A percentile compares a stretch with the other conserved stretches of the same genome.
Evolutionary conservation across 2,113 vertebrate species (phyloP).

Genomic region (Heteronetta atricapilla): DNA sequence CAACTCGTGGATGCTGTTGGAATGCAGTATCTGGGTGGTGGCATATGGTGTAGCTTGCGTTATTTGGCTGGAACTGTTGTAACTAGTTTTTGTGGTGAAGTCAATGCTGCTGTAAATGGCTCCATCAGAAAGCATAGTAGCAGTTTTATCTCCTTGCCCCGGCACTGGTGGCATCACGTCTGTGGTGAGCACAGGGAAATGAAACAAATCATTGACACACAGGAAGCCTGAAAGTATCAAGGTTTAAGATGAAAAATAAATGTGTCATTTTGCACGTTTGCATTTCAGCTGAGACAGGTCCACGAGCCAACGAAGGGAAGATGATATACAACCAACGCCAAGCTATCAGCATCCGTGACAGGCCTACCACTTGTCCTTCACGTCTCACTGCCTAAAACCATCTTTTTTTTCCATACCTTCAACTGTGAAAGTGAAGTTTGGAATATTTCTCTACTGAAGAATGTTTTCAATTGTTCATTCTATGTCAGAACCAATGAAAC

Average conservation of each 20-base stretch:
- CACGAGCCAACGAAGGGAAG: conserved; percentile 85
- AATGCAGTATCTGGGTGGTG: conserved; percentile 97
- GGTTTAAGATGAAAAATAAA: conserved; percentile 77
- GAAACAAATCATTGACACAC: conserved; percentile 70
- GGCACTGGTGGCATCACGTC: conserved; percentile 86
- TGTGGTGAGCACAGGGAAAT: conserved; percentile 73
- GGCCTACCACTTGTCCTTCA: conserved; percentile 88
- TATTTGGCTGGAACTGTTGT: conserved; percentile 93
- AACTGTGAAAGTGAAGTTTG: conserved; percentile 65
- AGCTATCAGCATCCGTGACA: conserved; percentile 87
- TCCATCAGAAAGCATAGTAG: conserved; percentile 97
- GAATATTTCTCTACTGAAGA: conserved; percentile 66
- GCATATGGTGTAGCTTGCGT: conserved; percentile 96
- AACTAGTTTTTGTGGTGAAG: conserved; percentile 95
- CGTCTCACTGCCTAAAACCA: conserved; percentile 84
- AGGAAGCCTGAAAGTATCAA: conserved; percentile 56
- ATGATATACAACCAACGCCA: conserved; percentile 89
- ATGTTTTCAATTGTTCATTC: conserved; percentile 58
- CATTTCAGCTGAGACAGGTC: conserved; percentile 74
- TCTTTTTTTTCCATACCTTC: conserved; percentile 69
- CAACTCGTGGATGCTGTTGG: conserved; percentile 96
- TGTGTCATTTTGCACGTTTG: conserved; percentile 74
- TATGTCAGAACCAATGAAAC: conserved; percentile 51
- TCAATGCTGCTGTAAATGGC: conserved; percentile 99
- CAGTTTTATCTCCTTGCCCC: conserved; percentile 91